Base-by-base conservation (phyloP, 2,797 vertebrate genomes). In the Sebastes glaucus region DNA sequence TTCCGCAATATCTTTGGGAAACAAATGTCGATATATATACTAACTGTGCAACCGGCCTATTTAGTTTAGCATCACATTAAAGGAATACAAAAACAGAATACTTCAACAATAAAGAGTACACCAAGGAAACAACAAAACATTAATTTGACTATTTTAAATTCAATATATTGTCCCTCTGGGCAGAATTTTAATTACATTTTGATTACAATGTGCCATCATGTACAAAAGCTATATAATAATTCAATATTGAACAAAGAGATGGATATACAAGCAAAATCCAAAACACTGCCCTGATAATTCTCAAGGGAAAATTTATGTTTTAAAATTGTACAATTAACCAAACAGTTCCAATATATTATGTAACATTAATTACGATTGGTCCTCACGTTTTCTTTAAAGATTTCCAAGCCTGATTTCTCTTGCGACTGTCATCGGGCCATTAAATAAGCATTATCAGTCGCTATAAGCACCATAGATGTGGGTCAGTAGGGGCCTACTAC, bases 81-180 rank as follows among this genome's bases (percentile, higher is more conserved):
- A 89, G 69, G 27, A 83, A 89, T 84, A 80, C 52, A 68, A 88
- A 90, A 87, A 69, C 70, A 82, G 35, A 87, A 63, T 83, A 81
- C 85, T 82, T 85, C 20, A 83, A 84, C 73, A 28, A 30, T 62
- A 83, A 42, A 80, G 13, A 84, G 64, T 52, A 91, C 90, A 83
- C 38, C 82, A 78, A 90, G 74, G 55, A 88, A 91, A 89, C 83
- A 83, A 84, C 77, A 78, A 85, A 89, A 89, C 73, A 91, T 85
- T 65, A 49, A 74, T 80, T 71, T 75, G 16, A 84, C 52, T 65
- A 56, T 66, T 83, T 87, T 60, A 79, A 88, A 87, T 79, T 81
- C 56, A 83, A 72, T 89, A 82, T 84, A 77, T 74, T 77, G 53
- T 82, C 80, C 85, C 57, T 80, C 35, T 77, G 27, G 57, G 78